Percentiles rank a stretch among this genome's conserved stretches.
Evolutionary conservation across 2,797 vertebrate species (phyloP).

Genomic region (Labroides dimidiatus): DNA sequence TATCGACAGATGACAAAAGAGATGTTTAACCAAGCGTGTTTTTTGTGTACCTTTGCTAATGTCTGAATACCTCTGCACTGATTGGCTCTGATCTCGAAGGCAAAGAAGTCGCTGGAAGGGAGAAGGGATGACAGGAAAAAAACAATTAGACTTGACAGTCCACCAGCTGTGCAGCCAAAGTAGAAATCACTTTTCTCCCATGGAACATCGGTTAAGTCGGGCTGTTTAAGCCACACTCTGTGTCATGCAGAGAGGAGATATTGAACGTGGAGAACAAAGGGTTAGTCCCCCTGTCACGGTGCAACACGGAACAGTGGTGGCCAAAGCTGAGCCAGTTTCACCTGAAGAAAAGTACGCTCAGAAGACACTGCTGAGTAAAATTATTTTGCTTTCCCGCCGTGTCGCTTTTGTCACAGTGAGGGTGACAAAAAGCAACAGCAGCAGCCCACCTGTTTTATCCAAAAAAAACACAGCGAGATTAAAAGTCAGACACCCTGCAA

Average conservation of each 20-base stretch:
- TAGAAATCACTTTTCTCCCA: conserved; percentile 48
- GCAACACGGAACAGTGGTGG: conserved; percentile 9
- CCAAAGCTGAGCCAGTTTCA: not conserved
- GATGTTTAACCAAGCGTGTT: conserved; percentile 49
- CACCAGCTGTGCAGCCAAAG: conserved; percentile 64
- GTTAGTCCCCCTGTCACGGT: conserved; percentile 35
- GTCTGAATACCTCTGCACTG: conserved; percentile 55
- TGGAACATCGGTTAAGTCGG: conserved; percentile 56
- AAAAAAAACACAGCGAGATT: conserved; percentile 41
- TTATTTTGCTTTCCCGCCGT: conserved; percentile 37
- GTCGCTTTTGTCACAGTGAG: conserved; percentile 47
- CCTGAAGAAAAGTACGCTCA: conserved; percentile 17
- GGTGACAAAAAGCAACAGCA: conserved; percentile 19
- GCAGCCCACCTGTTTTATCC: conserved; percentile 47
- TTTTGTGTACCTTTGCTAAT: conserved; percentile 33
- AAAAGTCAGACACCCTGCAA: conserved; percentile 58
- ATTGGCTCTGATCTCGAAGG: conserved; percentile 50
- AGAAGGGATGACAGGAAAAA: conserved; percentile 4
- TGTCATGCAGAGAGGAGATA: conserved; percentile 51
- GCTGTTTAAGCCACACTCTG: conserved; percentile 42
- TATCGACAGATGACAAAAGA: conserved; percentile 8
- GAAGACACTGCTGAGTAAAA: conserved; percentile 14
- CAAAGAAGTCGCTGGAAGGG: conserved; percentile 1
- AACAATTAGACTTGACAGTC: conserved; percentile 57
- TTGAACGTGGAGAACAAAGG: conserved; percentile 30